Base-by-base conservation (phyloP, 2,888 invertebrate genomes). In the Netelia fuscicornis region DNA sequence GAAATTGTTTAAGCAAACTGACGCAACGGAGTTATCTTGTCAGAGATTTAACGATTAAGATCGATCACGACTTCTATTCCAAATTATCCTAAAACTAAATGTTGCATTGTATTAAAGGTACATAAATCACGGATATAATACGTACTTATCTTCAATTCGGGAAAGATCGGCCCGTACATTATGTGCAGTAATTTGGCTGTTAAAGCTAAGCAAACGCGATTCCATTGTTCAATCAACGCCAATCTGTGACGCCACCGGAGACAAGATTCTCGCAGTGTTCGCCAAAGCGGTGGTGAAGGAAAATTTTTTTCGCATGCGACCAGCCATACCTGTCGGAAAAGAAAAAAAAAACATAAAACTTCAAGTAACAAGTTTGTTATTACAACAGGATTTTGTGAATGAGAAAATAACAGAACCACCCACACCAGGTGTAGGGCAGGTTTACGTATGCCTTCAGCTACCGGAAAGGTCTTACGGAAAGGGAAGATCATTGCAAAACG, bases 251-350 rank as follows among this genome's bases (percentile, higher is more conserved):
- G 95, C 99, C 99, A 99, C 91, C 97, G 97, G 90, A 97, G 96
- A 94, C 98, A 98, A 91, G 98, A 97, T 94, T 98, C 98, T 89
- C 98, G 96, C 86, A 99, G 95, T 0, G 99, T 99, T 93, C 98
- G 98, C 99, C 99, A 99, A 87, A 99, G 94, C 0, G 98, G 97
- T 6, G 99, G 99, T 2, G 98, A 97, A 0, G 99, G 99, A 94
- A 99, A 99, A 92, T 98, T 98, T 86, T 95, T 95, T 74, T 96
- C 95, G 91, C 97, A 97, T 2, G 97, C 96, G 68, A 97, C 94
- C 74, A 97, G 92, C 97, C 97, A 97, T 52, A 95, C 94, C 94
- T 95, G 79, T 52, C 83, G 84, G 68, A 85, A 60, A 82, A 77
- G 72, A 70, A 71, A 17, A 48, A 68, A 44, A 86, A 44, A 67